Conservation (phyloP, 2,797 vertebrate genomes). For the Amphiprion clarkii region DNA sequence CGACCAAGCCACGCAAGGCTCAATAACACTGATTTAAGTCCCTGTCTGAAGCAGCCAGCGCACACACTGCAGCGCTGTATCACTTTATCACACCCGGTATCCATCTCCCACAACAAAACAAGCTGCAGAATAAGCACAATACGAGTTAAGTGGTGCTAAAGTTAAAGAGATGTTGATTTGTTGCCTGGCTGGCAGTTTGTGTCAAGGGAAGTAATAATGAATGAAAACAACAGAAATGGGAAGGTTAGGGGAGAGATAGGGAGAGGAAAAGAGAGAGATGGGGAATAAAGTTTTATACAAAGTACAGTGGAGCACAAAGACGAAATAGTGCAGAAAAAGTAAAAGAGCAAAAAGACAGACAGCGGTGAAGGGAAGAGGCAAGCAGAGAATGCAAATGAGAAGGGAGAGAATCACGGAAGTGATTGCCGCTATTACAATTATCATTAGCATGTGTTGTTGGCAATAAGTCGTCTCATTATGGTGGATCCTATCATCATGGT, state of each 20-base stretch:
- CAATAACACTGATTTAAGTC: constrained; percentile 79
- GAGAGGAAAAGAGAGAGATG: constrained; percentile 6
- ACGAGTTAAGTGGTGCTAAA: constrained; percentile 79
- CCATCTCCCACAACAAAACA: constrained; percentile 77
- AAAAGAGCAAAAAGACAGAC: constrained; percentile 37
- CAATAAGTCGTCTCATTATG: constrained; percentile 80
- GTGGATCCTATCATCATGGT: constrained; percentile 74
- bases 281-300: constrained; percentile 45
- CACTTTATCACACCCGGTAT: constrained; percentile 78
- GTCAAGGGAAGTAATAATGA: constrained; percentile 79
- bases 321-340: constrained; percentile 45
- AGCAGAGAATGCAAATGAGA: constrained; percentile 79
- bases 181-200: constrained; percentile 74
- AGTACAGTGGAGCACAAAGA: constrained; percentile 50
- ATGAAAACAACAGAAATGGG: constrained; percentile 66
- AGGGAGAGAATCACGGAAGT: constrained; percentile 72
- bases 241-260: constrained; percentile 44
- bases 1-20: constrained; percentile 57
- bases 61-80: constrained; percentile 60
- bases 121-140: constrained; percentile 82
- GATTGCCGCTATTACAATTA: constrained; percentile 84
- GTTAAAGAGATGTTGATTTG: constrained; percentile 84
- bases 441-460: constrained; percentile 82
- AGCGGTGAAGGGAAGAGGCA: constrained; percentile 59
- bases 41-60: constrained; percentile 67